Conservation (phyloP, 2,797 vertebrate genomes). For the Scyliorhinus canicula region DNA sequence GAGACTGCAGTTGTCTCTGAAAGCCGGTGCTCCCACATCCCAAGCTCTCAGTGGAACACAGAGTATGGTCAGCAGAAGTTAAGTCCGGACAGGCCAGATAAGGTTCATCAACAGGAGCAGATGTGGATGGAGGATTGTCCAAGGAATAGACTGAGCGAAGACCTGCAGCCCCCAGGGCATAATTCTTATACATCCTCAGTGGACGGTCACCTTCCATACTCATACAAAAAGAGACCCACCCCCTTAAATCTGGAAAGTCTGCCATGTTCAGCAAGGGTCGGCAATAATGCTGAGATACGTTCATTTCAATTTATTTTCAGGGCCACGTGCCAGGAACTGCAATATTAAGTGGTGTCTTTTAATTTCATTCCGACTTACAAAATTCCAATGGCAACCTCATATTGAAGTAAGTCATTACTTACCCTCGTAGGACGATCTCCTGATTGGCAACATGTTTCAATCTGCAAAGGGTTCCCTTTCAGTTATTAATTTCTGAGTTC, state of each 20-base stretch:
- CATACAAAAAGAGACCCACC: background rate
- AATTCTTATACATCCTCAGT: background rate
- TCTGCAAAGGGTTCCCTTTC: background rate
- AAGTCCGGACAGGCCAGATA: background rate
- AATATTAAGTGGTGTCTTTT: background rate
- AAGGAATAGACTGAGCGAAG: background rate
- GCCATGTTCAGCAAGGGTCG: background rate
- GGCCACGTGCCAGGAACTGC: background rate
- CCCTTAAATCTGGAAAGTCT: background rate
- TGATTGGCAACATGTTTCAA: background rate
- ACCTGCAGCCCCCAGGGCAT: background rate
- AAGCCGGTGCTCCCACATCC: background rate
- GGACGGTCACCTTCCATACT: background rate
- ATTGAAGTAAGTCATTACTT: background rate
- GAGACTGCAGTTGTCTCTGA: background rate
- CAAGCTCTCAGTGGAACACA: background rate
- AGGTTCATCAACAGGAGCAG: background rate
- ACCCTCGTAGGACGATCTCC: background rate
- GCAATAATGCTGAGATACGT: background rate
- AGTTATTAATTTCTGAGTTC: background rate
- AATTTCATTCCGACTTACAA: background rate
- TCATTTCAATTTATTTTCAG: background rate
- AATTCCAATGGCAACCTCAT: background rate
- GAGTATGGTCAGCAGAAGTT: background rate
- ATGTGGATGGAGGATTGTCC: background rate